phyloP scores from a whole-genome alignment of 2,888 invertebrate species.

The Dugesia japonica region DNA sequence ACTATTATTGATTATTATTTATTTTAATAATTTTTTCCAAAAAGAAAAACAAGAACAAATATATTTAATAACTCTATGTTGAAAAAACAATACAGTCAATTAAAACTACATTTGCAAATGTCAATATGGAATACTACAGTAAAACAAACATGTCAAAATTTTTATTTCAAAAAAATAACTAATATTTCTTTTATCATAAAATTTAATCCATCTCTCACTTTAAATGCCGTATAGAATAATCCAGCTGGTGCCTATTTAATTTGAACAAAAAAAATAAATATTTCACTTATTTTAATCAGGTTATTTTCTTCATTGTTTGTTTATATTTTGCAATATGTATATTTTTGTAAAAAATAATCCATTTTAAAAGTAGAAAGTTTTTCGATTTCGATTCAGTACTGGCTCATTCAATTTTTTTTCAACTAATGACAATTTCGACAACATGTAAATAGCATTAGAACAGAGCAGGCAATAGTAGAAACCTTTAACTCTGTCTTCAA shows the following conservation, averaged over 20 bases:
- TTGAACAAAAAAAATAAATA: neutral
- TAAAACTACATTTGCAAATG: conserved; percentile 6
- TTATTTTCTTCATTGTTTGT: neutral
- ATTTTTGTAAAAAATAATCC: neutral
- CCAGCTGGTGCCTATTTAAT: neutral
- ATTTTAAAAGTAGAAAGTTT: neutral
- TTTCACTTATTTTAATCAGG: neutral
- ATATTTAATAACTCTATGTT: neutral
- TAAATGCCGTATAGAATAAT: neutral
- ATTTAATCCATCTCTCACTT: neutral
- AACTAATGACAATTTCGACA: neutral
- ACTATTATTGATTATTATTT: too few species aligned
- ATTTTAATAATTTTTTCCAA: too few species aligned
- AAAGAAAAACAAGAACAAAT: too few species aligned
- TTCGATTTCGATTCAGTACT: neutral
- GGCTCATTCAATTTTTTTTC: neutral
- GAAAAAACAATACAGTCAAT: conserved; percentile 8
- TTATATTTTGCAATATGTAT: conserved; percentile 10
- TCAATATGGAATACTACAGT: neutral
- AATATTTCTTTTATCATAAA: neutral
- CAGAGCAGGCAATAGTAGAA: conserved; percentile 7
- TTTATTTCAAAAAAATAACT: neutral
- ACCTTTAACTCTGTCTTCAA: conserved; percentile 16
- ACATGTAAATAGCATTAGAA: conserved; percentile 15
- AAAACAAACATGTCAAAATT: conserved; percentile 4